phyloP scores from a whole-genome alignment of 1,140 invertebrate species.

The Aphaenogaster rudis region DNA sequence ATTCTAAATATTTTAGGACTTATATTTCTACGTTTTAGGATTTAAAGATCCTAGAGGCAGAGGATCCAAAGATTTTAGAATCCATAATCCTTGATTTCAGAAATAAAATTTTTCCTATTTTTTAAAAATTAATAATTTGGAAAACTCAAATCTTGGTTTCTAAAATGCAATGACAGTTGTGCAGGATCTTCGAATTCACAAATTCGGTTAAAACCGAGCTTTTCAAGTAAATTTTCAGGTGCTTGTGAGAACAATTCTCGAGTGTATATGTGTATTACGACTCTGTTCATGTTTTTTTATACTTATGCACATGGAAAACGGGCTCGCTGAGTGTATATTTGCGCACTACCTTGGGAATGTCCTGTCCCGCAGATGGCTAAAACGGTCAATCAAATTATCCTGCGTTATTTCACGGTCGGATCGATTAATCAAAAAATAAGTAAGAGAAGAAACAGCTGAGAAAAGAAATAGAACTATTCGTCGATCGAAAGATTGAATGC shows the following conservation, averaged over 20 bases:
- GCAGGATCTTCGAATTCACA: neutral
- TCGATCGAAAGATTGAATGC: constrained; percentile 42
- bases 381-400: constrained; percentile 80
- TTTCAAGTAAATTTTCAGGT: neutral
- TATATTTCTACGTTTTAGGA: neutral
- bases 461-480: constrained; percentile 47
- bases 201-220: neutral
- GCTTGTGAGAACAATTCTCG: constrained; percentile 21
- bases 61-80: neutral
- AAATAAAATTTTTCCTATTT: neutral
- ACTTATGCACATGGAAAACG: constrained; percentile 72
- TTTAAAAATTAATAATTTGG: neutral
- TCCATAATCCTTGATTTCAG: neutral
- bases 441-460: constrained; percentile 22
- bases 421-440: constrained; percentile 65
- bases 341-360: constrained; percentile 94
- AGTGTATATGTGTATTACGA: constrained; percentile 34
- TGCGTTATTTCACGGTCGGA: constrained; percentile 72
- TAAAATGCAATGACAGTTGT: neutral
- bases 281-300: constrained; percentile 61
- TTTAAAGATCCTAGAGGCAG: neutral
- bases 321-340: constrained; percentile 75
- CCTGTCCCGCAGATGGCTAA: constrained; percentile 95
- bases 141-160: neutral
- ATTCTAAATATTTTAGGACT: neutral